These are phyloP conservation scores for Austrolebias charrua DNA, from an alignment of 2,797 vertebrate genomes.

Conservation along the genomic window DNA sequence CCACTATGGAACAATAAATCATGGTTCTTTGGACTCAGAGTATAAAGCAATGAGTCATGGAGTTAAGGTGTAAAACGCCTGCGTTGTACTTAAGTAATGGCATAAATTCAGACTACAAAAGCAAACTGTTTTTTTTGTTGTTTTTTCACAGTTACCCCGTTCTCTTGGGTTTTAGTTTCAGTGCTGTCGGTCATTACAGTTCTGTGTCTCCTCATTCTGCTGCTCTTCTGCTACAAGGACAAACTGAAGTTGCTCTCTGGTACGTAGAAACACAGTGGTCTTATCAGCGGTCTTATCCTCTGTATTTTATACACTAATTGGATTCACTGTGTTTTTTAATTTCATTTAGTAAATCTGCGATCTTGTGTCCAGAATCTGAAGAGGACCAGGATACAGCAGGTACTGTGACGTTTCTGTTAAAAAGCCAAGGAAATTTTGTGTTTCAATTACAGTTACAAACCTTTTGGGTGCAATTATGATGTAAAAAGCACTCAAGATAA, in stretches of 20 bases:
- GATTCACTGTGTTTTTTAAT: constrained; percentile 18
- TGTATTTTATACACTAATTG: constrained; percentile 12
- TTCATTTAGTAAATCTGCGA: constrained; percentile 77
- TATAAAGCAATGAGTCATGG: too few relatives aligned
- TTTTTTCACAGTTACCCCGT: constrained; percentile 50
- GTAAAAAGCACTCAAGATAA: too few relatives aligned
- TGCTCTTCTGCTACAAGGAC: constrained; percentile 83
- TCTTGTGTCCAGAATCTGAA: constrained; percentile 84
- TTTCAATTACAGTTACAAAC: background rate
- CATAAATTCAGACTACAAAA: background rate
- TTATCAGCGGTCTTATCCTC: background rate
- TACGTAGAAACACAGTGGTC: constrained; percentile 34
- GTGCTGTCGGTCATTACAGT: constrained; percentile 77
- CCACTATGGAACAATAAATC: too few relatives aligned
- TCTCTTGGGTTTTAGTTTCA: constrained; percentile 77
- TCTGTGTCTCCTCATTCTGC: constrained; percentile 77
- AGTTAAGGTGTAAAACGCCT: too few relatives aligned
- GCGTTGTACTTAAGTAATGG: too few relatives aligned
- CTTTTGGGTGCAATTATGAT: background rate
- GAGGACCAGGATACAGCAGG: constrained; percentile 81
- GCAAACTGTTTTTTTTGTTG: constrained; percentile 8
- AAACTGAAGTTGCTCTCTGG: constrained; percentile 80
- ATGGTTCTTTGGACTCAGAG: too few relatives aligned
- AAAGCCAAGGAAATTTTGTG: background rate
- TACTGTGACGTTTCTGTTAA: constrained; percentile 43